A percentile compares a stretch with the other conserved stretches of the same genome.
Conservation (phyloP, 2,797 vertebrate genomes). For the Meriones psammophilus region DNA sequence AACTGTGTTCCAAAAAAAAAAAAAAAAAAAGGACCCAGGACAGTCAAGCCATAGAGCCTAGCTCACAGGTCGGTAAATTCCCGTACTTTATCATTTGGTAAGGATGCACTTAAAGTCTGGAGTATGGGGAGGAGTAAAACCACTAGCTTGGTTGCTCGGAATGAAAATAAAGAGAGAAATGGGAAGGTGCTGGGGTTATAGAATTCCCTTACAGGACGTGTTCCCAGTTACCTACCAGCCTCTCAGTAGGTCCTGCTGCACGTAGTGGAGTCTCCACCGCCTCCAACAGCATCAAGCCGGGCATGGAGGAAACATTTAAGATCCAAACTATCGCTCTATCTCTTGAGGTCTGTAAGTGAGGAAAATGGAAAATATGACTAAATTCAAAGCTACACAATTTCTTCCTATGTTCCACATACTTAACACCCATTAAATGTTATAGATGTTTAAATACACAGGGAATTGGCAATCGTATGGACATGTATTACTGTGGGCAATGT, state of each 20-base stretch:
- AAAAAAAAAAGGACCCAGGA: neutral
- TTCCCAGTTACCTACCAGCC: neutral
- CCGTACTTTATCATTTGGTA: neutral
- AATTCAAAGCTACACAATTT: neutral
- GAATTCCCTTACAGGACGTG: neutral
- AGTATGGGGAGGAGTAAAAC: no score
- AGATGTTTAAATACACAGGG: neutral
- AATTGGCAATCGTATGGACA: neutral
- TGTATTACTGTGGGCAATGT: neutral
- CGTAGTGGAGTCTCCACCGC: neutral
- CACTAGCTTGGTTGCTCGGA: neutral
- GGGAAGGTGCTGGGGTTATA: neutral
- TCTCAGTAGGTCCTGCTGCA: neutral
- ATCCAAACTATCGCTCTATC: neutral
- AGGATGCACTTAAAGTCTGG: neutral
- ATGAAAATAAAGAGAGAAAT: neutral
- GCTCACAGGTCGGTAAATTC: neutral
- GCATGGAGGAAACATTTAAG: neutral
- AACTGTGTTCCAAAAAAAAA: no score
- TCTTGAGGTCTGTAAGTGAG: neutral
- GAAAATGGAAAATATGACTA: neutral
- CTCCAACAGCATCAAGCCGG: fast-evolving
- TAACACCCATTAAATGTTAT: neutral
- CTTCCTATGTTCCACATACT: neutral
- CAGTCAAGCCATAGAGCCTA: neutral